Percentiles rank a stretch among this genome's conserved stretches.
Conservation (phyloP, 2,888 invertebrate genomes). For the Nomada lathburiana region DNA sequence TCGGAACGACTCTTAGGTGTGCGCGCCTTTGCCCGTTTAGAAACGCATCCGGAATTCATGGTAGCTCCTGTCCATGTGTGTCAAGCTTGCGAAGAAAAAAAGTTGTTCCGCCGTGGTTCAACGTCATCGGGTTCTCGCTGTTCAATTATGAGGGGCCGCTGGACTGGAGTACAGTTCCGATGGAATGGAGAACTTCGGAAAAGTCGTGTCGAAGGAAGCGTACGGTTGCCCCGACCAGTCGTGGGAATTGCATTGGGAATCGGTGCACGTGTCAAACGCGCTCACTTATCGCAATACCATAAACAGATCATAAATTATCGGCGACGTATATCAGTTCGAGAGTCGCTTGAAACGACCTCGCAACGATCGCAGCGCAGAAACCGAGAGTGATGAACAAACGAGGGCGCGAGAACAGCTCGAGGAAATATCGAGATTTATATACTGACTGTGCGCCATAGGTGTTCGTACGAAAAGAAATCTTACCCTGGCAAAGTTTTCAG, state of each 20-base stretch:
- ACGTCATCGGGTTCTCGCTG: conserved; percentile 3
- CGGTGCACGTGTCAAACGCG: conserved; percentile 37
- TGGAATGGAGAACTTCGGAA: conserved; percentile 9
- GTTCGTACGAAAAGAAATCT: no score
- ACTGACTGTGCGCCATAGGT: not conserved
- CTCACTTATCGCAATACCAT: conserved; percentile 49
- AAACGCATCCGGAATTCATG: conserved; percentile 77
- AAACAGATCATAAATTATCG: conserved; percentile 55
- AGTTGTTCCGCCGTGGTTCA: conserved; percentile 35
- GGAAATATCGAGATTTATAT: conserved; percentile 41
- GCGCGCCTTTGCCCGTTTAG: conserved; percentile 69
- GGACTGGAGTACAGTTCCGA: not conserved
- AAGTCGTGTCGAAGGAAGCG: not conserved
- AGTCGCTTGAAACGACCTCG: conserved; percentile 24
- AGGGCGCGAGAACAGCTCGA: conserved; percentile 36
- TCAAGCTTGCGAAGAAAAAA: conserved; percentile 37
- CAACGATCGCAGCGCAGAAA: conserved; percentile 40
- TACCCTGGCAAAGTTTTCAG: no score
- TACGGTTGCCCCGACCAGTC: conserved; percentile 2
- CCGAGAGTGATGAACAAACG: conserved; percentile 46
- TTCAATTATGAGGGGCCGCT: not conserved
- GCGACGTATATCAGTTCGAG: conserved; percentile 25
- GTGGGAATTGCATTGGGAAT: conserved; percentile 20
- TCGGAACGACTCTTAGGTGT: conserved; percentile 79
- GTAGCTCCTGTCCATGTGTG: conserved; percentile 72